These are phyloP conservation scores for Caenorhabditis plicata DNA, from an alignment of 2,888 invertebrate genomes.

Conservation along the genomic window DNA sequence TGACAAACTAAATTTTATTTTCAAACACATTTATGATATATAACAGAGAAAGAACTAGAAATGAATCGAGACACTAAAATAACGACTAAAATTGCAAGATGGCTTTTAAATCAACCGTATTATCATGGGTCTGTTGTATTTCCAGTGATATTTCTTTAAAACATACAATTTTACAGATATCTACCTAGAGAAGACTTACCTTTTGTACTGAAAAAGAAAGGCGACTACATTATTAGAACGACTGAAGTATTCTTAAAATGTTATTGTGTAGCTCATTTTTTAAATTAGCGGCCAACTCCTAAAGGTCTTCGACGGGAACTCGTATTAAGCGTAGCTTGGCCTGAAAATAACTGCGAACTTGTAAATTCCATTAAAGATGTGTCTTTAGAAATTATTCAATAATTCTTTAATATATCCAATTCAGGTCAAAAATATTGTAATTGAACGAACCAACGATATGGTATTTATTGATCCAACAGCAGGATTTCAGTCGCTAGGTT, in stretches of 20 bases:
- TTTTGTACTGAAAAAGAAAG: conserved; percentile 2
- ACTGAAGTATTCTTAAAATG: conserved; percentile 1
- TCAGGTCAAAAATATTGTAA: conserved; percentile 19
- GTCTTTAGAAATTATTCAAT: too few relatives aligned
- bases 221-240: conserved; percentile 1
- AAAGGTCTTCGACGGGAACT: conserved; percentile 5
- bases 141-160: too few relatives aligned
- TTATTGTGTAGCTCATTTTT: too few relatives aligned
- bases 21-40: too few relatives aligned
- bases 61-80: conserved; percentile 7
- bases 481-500: conserved; percentile 6
- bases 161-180: too few relatives aligned
- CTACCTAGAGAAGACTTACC: conserved; percentile 3
- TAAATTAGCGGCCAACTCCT: neutral
- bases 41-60: too few relatives aligned
- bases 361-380: conserved; percentile 8
- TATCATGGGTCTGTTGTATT: too few relatives aligned
- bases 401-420: neutral
- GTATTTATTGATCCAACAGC: conserved; percentile 5
- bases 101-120: too few relatives aligned
- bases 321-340: conserved; percentile 22
- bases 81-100: conserved; percentile 4
- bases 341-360: neutral
- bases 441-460: conserved; percentile 2
- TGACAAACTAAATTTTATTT: too few relatives aligned